Evolutionary conservation across 64 coral and sea anemone genomes (phyloP).

Genomic region (Orbicella faveolata): DNA sequence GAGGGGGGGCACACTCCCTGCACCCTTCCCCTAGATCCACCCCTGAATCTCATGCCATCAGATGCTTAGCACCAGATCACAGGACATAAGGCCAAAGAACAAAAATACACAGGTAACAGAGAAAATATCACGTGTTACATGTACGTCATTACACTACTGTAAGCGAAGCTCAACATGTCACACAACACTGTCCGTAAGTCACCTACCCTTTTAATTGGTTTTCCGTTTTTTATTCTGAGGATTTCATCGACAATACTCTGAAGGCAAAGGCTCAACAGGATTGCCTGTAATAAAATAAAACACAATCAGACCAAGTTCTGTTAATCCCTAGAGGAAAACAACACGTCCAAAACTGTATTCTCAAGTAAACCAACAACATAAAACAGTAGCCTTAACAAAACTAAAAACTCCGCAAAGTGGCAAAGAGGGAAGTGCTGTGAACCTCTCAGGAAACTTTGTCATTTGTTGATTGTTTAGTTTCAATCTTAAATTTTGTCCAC

Average conservation of each 20-base stretch:
- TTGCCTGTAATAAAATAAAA: slow-evolving; percentile 58
- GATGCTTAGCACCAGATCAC: background rate
- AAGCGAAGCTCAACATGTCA: background rate
- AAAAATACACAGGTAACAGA: too few relatives aligned
- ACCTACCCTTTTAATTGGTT: slow-evolving; percentile 63
- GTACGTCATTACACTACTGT: background rate
- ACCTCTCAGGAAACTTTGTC: too few relatives aligned
- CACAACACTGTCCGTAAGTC: background rate
- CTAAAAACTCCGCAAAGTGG: too few relatives aligned
- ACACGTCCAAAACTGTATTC: too few relatives aligned
- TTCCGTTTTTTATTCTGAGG: slow-evolving; percentile 68
- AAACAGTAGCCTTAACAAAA: too few relatives aligned
- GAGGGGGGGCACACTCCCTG: too few relatives aligned
- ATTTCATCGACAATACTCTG: slow-evolving; percentile 99
- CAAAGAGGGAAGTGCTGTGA: too few relatives aligned
- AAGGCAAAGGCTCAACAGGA: slow-evolving; percentile 89
- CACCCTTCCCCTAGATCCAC: too few relatives aligned
- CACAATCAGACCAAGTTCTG: background rate
- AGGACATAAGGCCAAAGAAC: background rate
- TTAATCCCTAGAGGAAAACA: background rate
- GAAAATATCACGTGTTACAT: background rate
- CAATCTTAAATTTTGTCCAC: too few relatives aligned
- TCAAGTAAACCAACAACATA: too few relatives aligned
- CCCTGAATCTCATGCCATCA: too few relatives aligned
- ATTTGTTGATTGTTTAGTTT: too few relatives aligned